phyloP scores from a whole-genome alignment of 2,113 vertebrate genomes.

The Triplophysa rosa region DNA sequence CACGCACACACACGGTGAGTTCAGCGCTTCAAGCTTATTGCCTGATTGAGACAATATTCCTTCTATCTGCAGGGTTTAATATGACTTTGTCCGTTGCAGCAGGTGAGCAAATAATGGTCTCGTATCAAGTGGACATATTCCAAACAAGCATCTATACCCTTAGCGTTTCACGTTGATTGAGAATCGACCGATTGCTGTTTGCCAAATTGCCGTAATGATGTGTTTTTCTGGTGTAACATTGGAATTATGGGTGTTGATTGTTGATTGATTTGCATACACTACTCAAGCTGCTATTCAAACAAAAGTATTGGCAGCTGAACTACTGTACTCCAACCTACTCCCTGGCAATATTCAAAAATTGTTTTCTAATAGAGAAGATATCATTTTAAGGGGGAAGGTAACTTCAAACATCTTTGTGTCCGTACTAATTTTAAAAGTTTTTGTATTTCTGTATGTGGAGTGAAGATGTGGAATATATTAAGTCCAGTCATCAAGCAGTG shows the following conservation, averaged over 20 bases:
- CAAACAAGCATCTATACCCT: slow-evolving; percentile 2
- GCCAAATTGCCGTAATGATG: background rate
- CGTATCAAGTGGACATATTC: background rate
- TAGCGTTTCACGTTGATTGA: background rate
- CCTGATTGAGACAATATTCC: slow-evolving; percentile 18
- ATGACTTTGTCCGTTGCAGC: slow-evolving; percentile 14
- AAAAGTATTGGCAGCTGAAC: background rate
- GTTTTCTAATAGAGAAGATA: too few relatives aligned
- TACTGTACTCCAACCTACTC: background rate
- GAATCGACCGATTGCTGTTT: background rate
- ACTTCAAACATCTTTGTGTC: too few relatives aligned
- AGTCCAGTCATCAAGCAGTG: too few relatives aligned
- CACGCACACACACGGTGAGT: background rate
- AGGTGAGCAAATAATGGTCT: slow-evolving; percentile 48
- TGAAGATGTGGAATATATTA: too few relatives aligned
- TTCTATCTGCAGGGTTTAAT: slow-evolving; percentile 27
- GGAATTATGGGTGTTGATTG: background rate
- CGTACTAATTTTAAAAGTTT: too few relatives aligned
- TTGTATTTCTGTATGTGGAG: too few relatives aligned
- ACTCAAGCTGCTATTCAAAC: background rate
- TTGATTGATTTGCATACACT: background rate
- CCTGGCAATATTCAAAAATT: too few relatives aligned
- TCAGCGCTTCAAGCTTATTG: background rate
- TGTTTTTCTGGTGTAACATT: background rate
- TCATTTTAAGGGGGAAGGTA: too few relatives aligned